Percentiles rank a stretch among this genome's conserved stretches.
phyloP scores from a whole-genome alignment of 2,888 invertebrate genomes.

The Agonopterix arenella region DNA sequence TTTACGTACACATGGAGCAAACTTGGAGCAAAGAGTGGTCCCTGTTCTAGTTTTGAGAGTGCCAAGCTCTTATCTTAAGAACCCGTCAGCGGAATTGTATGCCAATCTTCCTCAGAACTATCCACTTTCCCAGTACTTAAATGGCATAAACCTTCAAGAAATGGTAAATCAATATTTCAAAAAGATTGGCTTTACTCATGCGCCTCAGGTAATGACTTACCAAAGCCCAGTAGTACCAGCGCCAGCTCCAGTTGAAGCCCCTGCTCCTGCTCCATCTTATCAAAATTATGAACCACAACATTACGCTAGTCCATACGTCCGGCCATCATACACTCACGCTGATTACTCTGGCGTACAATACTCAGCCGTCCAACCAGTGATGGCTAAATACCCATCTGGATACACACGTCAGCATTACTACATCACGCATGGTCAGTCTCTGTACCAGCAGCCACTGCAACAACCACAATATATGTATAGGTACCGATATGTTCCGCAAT shows the following conservation, averaged over 20 bases:
- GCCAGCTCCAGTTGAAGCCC: slow-evolving; percentile 15
- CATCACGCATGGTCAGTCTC: slow-evolving; percentile 38
- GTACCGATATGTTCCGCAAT: slow-evolving; percentile 48
- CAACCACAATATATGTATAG: slow-evolving; percentile 53
- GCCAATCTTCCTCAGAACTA: slow-evolving; percentile 74
- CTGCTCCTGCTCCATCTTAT: slow-evolving; percentile 16
- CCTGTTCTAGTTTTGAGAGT: slow-evolving; percentile 77
- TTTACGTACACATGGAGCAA: slow-evolving; percentile 51
- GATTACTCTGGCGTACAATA: slow-evolving; percentile 66
- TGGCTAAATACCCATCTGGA: slow-evolving; percentile 61
- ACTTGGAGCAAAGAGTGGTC: slow-evolving; percentile 60
- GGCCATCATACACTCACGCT: slow-evolving; percentile 59
- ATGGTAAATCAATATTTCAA: slow-evolving; percentile 72
- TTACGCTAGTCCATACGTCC: slow-evolving; percentile 54
- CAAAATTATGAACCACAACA: slow-evolving; percentile 44
- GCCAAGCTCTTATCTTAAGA: slow-evolving; percentile 73
- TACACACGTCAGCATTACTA: slow-evolving; percentile 45
- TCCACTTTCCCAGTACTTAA: slow-evolving; percentile 71
- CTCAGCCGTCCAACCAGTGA: slow-evolving; percentile 67
- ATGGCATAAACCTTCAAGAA: slow-evolving; percentile 73
- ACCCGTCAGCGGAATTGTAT: slow-evolving; percentile 70
- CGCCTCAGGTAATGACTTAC: slow-evolving; percentile 56
- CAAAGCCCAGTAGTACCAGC: slow-evolving; percentile 30
- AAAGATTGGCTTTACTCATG: slow-evolving; percentile 57
- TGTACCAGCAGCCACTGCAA: slow-evolving; percentile 44